A percentile compares a stretch with the other conserved stretches of the same genome.
Conservation (phyloP, 2,113 vertebrate species). For the Orientallactaga bullata region DNA sequence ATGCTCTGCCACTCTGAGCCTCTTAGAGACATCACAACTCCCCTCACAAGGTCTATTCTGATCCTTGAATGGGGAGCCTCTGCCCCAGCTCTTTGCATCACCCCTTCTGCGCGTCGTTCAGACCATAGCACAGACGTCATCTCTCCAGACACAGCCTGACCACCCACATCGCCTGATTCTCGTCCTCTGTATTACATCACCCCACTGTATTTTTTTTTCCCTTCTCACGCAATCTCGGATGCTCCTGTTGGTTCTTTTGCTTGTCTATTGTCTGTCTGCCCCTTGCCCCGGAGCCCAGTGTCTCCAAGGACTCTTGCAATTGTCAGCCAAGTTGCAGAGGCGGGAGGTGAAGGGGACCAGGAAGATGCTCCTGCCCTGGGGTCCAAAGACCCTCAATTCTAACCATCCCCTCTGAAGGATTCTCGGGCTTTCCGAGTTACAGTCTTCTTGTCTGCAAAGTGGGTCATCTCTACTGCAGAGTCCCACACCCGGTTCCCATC, state of each 20-base stretch:
- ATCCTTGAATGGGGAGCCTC: background rate
- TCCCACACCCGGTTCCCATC: rapidly evolving
- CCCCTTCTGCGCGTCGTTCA: background rate
- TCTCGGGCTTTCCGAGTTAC: background rate
- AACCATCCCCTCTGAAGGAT: background rate
- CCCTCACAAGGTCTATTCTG: background rate
- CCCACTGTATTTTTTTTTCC: background rate
- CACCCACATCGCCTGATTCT: background rate
- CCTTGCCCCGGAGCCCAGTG: slow-evolving; percentile 5
- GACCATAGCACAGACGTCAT: background rate
- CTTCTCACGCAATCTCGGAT: background rate
- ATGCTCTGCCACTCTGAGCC: background rate
- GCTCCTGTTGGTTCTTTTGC: background rate
- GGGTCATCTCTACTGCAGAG: background rate
- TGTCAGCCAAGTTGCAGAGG: slow-evolving; percentile 9
- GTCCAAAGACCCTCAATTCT: background rate
- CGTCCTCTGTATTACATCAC: background rate
- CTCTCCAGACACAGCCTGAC: slow-evolving; percentile 23
- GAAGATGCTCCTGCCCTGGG: background rate
- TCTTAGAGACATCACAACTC: background rate
- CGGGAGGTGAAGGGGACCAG: background rate
- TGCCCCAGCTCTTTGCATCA: background rate
- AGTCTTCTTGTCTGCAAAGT: background rate
- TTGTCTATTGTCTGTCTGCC: slow-evolving; percentile 15
- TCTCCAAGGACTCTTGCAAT: background rate